Percentiles rank a stretch among this genome's conserved stretches.
Conservation (phyloP, 2,797 vertebrate genomes). For the Delichon dasypus region DNA sequence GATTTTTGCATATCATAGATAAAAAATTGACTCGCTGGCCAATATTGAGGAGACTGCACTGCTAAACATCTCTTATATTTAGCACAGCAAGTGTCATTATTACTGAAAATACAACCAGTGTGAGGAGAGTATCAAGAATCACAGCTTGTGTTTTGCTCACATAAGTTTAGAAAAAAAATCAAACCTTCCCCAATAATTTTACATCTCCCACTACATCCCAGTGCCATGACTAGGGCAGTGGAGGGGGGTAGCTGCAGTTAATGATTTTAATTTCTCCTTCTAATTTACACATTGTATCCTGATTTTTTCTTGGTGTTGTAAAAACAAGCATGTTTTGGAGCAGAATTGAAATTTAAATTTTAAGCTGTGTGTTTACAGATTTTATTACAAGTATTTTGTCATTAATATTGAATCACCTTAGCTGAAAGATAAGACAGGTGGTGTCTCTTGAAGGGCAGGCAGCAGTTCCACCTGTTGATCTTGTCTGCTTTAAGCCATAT, state of each 20-base stretch:
- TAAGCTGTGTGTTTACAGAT: background rate
- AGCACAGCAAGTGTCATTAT: constrained; percentile 7
- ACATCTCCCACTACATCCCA: background rate
- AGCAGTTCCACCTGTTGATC: background rate
- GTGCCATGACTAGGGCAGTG: background rate
- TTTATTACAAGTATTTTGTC: background rate
- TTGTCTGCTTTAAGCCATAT: background rate
- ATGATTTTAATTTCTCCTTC: background rate
- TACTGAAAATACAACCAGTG: constrained; percentile 28
- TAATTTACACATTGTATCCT: background rate
- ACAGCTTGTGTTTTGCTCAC: background rate
- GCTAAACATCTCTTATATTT: background rate
- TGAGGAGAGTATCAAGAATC: background rate
- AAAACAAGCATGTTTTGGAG: background rate
- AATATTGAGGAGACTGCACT: background rate
- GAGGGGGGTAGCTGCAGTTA: background rate
- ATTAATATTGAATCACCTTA: background rate
- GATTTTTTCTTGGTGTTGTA: background rate
- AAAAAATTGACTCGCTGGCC: background rate
- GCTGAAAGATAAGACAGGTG: background rate
- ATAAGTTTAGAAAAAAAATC: background rate
- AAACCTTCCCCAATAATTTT: background rate
- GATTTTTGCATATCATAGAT: background rate
- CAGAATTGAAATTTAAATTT: background rate
- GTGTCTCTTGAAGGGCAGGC: background rate